These are phyloP conservation scores for Phoxinus phoxinus DNA, from an alignment of 2,113 vertebrate genomes.

Conservation along the genomic window DNA sequence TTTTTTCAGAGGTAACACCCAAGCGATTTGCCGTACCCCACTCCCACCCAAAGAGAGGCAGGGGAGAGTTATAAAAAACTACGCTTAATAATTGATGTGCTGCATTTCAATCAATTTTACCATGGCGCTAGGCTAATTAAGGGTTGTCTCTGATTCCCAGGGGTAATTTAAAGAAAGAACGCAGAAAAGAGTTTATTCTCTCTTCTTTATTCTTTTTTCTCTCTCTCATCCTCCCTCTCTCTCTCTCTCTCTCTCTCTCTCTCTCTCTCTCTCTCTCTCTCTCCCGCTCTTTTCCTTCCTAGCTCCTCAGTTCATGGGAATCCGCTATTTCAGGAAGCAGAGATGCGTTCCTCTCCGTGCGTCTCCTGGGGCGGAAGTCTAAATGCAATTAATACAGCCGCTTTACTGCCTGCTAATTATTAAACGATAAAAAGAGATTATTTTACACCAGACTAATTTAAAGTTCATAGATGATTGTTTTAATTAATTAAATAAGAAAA, in stretches of 20 bases:
- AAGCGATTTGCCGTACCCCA: conserved; percentile 58
- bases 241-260: conserved; percentile 43
- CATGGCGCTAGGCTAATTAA: conserved; percentile 95
- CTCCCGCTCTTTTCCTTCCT: conserved; percentile 61
- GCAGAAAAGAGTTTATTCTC: conserved; percentile 82
- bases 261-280: conserved; percentile 55
- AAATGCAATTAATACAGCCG: conserved; percentile 99
- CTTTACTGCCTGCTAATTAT: conserved; percentile 98
- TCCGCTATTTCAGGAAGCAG: conserved; percentile 84
- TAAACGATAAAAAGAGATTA: conserved; percentile 87
- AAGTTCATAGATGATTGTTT: conserved; percentile 80
- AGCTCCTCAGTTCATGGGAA: conserved; percentile 68
- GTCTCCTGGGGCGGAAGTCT: conserved; percentile 90
- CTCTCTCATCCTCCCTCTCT: conserved; percentile 55
- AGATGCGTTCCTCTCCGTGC: conserved; percentile 65
- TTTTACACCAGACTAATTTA: conserved; percentile 83
- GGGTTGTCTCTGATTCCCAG: conserved; percentile 89
- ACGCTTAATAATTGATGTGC: conserved; percentile 89
- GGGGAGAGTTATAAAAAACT: conserved; percentile 72
- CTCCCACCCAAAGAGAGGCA: conserved; percentile 71
- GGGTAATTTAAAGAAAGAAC: conserved; percentile 85
- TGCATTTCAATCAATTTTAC: conserved; percentile 89
- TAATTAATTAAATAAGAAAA: conserved; percentile 83
- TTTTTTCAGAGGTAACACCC: conserved; percentile 60
- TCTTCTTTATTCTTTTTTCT: conserved; percentile 57